phyloP scores from a whole-genome alignment of 2,113 vertebrate genomes.

The Sinocyclocheilus anshuiensis region DNA sequence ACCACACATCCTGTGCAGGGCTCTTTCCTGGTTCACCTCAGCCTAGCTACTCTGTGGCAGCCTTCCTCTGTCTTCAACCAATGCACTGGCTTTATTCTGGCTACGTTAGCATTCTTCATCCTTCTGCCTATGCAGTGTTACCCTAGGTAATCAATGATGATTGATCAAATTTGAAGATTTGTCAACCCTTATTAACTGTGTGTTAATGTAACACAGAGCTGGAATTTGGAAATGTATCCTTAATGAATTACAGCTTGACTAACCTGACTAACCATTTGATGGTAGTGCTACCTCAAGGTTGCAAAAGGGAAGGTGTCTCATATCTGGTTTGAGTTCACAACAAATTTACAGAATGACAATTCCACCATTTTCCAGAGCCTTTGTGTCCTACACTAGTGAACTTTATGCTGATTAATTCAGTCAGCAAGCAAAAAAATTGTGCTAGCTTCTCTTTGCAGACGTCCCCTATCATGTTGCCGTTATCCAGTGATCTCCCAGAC shows the following conservation, averaged over 20 bases:
- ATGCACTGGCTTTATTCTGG: background rate
- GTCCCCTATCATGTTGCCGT: slow-evolving; percentile 66
- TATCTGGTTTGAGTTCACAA: no score
- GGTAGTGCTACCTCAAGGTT: slow-evolving; percentile 18
- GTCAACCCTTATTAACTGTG: slow-evolving; percentile 43
- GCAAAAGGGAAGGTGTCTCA: slow-evolving; percentile 28
- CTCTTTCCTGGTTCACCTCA: slow-evolving; percentile 43
- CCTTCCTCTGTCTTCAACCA: slow-evolving; percentile 13
- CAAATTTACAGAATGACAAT: background rate
- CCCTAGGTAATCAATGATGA: slow-evolving; percentile 50
- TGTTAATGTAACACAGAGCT: slow-evolving; percentile 34
- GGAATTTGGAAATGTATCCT: slow-evolving; percentile 28
- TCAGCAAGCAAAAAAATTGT: no score
- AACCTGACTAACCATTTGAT: slow-evolving; percentile 33
- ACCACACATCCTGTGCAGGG: slow-evolving; percentile 53
- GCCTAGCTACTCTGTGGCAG: slow-evolving; percentile 18
- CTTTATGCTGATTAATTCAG: no score
- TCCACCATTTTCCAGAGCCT: slow-evolving; percentile 40
- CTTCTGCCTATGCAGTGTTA: slow-evolving; percentile 30
- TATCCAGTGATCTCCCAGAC: slow-evolving; percentile 75
- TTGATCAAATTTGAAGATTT: slow-evolving; percentile 49
- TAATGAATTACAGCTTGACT: slow-evolving; percentile 38
- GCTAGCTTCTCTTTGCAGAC: no score
- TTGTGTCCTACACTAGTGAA: slow-evolving; percentile 32
- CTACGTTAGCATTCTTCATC: slow-evolving; percentile 25